phyloP scores from a whole-genome alignment of 2,888 invertebrate species.

The Encarsia formosa region DNA sequence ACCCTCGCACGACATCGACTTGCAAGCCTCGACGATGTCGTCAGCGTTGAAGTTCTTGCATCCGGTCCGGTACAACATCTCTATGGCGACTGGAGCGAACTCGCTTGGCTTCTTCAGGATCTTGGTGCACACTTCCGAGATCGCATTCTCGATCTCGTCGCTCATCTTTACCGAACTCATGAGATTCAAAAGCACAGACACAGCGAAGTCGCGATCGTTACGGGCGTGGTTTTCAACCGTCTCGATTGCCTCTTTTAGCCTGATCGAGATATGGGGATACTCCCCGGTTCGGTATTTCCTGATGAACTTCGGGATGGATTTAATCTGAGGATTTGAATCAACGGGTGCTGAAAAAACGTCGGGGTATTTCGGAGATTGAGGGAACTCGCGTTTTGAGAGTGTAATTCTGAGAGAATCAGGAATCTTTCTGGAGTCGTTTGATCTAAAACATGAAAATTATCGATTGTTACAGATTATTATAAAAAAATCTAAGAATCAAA shows the following conservation, averaged over 20 bases:
- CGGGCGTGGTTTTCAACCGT: constrained; percentile 3
- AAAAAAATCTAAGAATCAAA: no score
- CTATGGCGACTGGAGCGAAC: constrained; percentile 7
- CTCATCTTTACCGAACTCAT: background rate
- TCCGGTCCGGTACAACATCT: background rate
- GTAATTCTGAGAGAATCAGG: no score
- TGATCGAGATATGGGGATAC: constrained; percentile 10
- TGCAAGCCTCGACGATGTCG: constrained; percentile 49
- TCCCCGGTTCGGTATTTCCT: constrained; percentile 2
- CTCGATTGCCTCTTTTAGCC: background rate
- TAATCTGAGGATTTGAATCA: background rate
- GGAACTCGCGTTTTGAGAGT: no score
- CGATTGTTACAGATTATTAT: no score
- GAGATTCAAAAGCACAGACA: background rate
- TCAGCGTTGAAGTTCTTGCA: constrained; percentile 45
- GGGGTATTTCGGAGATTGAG: no score
- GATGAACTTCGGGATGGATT: no score
- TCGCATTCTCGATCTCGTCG: background rate
- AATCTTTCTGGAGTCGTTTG: no score
- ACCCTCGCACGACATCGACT: constrained; percentile 51
- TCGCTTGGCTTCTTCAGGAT: constrained; percentile 1
- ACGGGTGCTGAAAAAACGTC: no score
- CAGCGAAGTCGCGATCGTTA: constrained; percentile 3
- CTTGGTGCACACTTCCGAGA: background rate
- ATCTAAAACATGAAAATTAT: no score